These are phyloP conservation scores for Andrena hattorfiana DNA, from an alignment of 2,888 invertebrate genomes.

Conservation along the genomic window DNA sequence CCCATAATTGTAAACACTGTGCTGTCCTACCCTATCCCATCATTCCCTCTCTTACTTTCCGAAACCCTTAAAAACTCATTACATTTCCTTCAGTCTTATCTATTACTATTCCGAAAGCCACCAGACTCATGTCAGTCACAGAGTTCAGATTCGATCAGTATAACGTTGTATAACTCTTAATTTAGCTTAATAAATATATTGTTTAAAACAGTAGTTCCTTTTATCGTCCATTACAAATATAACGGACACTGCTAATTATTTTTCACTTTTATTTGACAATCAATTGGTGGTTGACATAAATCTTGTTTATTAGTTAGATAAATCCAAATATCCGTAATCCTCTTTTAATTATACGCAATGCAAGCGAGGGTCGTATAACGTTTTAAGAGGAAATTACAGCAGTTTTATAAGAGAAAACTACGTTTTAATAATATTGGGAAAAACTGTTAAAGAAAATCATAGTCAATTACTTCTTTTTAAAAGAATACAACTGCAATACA, in stretches of 20 bases:
- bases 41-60: too few species aligned
- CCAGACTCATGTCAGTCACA: too few species aligned
- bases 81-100: too few species aligned
- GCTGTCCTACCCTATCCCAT: too few species aligned
- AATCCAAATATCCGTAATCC: background rate
- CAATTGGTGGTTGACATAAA: background rate
- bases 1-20: too few species aligned
- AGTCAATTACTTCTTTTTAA: conserved; percentile 1
- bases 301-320: background rate
- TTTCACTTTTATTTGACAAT: conserved; percentile 12
- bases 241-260: background rate
- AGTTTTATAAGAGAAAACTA: conserved; percentile 14
- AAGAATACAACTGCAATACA: background rate
- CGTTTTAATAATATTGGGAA: background rate
- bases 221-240: too few species aligned
- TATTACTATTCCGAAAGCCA: too few species aligned
- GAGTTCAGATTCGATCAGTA: too few species aligned
- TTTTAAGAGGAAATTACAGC: background rate
- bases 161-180: too few species aligned
- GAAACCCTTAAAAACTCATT: too few species aligned
- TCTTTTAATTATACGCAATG: background rate
- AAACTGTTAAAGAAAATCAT: background rate
- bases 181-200: too few species aligned
- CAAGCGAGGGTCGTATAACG: background rate
- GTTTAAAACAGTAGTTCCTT: too few species aligned